Conservation (phyloP, 2,113 vertebrate genomes). For the Hucho hucho region DNA sequence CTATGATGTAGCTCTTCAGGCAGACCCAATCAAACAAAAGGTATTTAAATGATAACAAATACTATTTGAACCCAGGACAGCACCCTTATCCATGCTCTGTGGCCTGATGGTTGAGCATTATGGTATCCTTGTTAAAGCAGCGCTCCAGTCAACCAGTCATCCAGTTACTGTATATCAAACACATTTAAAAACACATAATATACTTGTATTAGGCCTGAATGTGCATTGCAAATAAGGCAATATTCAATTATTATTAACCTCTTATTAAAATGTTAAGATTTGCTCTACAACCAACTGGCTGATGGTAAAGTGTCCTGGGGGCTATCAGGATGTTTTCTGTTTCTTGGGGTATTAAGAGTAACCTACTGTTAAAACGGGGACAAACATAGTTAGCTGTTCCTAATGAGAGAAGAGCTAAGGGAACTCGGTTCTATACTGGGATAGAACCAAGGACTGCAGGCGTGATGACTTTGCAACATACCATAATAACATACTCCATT, state of each 20-base stretch:
- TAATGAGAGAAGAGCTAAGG: slow-evolving; percentile 45
- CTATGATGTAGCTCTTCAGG: no score
- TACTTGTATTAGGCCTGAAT: slow-evolving; percentile 11
- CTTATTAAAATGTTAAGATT: slow-evolving; percentile 58
- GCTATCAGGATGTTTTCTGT: slow-evolving; percentile 40
- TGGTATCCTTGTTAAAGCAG: no score
- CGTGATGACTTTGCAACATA: neutral
- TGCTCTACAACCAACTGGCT: slow-evolving; percentile 45
- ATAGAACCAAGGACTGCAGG: neutral
- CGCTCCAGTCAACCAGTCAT: neutral
- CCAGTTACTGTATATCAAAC: neutral
- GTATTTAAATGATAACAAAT: neutral
- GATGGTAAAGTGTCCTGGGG: slow-evolving; percentile 40
- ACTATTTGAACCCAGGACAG: neutral
- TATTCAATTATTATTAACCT: slow-evolving; percentile 56
- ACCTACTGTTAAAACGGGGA: slow-evolving; percentile 42
- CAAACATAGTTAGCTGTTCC: slow-evolving; percentile 43
- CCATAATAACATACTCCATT: no score
- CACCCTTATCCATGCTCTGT: neutral
- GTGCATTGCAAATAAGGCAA: slow-evolving; percentile 27
- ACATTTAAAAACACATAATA: neutral
- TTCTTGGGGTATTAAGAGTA: slow-evolving; percentile 31
- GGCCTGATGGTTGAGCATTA: neutral
- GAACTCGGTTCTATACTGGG: neutral
- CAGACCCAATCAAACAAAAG: neutral